phyloP scores from a whole-genome alignment of 2,113 vertebrate genomes.

The Amphiprion ocellaris region DNA sequence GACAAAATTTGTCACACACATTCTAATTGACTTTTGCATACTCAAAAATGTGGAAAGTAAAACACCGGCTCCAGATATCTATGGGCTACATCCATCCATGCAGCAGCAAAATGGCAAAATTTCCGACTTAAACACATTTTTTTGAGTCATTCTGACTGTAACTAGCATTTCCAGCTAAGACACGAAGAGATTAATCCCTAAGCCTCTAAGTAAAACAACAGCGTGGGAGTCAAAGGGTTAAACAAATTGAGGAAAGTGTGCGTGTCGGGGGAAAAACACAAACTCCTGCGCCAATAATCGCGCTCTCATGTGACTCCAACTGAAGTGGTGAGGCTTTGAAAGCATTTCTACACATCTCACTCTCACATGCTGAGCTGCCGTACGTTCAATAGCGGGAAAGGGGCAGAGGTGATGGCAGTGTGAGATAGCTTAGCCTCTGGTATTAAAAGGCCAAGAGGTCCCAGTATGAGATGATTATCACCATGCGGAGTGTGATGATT shows the following conservation, averaged over 20 bases:
- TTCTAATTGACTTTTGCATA: too few relatives aligned
- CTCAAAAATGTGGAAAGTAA: too few relatives aligned
- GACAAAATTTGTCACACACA: too few relatives aligned
- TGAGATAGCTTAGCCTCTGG: conserved; percentile 56
- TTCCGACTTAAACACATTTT: too few relatives aligned
- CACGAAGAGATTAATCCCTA: too few relatives aligned
- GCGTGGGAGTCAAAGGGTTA: background rate
- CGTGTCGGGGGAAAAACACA: background rate
- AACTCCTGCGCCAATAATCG: background rate
- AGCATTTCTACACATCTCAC: conserved; percentile 2
- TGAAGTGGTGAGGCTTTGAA: background rate
- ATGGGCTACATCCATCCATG: too few relatives aligned
- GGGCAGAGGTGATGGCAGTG: conserved; percentile 33
- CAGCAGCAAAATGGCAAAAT: too few relatives aligned
- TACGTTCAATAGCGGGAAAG: conserved; percentile 11
- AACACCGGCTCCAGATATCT: too few relatives aligned
- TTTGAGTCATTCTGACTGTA: too few relatives aligned
- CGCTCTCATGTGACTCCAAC: background rate
- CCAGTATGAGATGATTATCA: conserved; percentile 61
- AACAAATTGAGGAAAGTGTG: background rate
- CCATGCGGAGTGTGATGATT: conserved; percentile 48
- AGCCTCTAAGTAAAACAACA: too few relatives aligned
- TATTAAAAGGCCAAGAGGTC: conserved; percentile 56
- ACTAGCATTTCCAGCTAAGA: background rate
- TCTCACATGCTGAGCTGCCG: conserved; percentile 10